Evolutionary conservation across 2,888 invertebrate species (phyloP), one percentile per base, ranked within the genome.

Genomic region (Heliconius erato): DNA sequence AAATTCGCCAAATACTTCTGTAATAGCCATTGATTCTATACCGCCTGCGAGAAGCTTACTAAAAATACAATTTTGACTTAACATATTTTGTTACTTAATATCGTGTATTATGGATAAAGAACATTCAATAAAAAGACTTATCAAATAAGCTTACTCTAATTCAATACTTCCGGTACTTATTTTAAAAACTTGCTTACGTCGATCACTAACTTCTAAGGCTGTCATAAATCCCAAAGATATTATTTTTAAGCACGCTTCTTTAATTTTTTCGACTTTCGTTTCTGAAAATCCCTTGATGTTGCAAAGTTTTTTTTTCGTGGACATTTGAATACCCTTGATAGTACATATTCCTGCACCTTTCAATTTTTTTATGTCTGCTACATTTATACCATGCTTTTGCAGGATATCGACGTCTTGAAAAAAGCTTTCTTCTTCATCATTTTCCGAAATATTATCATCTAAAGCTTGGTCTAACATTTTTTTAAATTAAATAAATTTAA

Each of bases 1-100:
- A 89, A 98, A 98, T 94, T 98, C 98, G 11, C 98, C 98, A 91
- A 98, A 98, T 12, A 97, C 98, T 95, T 98, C 98, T 0, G 98
- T 98, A 79, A 98, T 98, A 0, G 98, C 96, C 98, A 98, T 98
- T 11, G 98, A 98, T 92, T 98, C 98, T 79, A 98, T 96, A 0
- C 98, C 98, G 49, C 98, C 98, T 7, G 97, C 98, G 74, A 98
- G 90, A 44, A 98, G 93, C 90, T 97, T 97, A 89, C 98, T 98
- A 80, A 82, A 85, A 82, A 65, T 5, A 63, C n/a, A 3, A 19
- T 63, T 63, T n/a, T 12, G n/a, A n/a, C 12, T n/a, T 63, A 11
- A n/a, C n/a, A 63, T 11, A n/a, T 19, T 54, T 23, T 54, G 28
- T 19, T 5, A 32, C n/a, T 32, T 74, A 74, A 59, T 44, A 12